Conservation (phyloP, 2,888 invertebrate species). For the Endotricha flammealis region DNA sequence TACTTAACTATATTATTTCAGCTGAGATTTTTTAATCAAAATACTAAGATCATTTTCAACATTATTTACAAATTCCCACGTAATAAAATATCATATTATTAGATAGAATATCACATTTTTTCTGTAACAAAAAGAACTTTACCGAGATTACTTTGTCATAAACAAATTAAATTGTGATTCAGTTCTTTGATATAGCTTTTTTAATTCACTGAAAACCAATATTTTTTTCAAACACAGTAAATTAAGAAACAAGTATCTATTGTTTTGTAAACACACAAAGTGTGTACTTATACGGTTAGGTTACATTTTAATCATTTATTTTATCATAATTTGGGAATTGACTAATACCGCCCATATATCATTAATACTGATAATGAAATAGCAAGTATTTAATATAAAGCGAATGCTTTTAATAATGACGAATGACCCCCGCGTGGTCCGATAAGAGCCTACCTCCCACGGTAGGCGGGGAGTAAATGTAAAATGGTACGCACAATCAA, state of each 20-base stretch:
- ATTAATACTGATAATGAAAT: conserved; percentile 6
- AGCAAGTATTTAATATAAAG: conserved; percentile 4
- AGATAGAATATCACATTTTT: not conserved
- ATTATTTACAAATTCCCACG: not conserved
- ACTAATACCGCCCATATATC: not conserved
- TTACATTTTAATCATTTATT: not conserved
- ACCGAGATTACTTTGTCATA: conserved; percentile 12
- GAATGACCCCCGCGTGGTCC: conserved; percentile 29
- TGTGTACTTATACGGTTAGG: too few species aligned
- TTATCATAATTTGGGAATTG: not conserved
- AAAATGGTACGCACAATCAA: too few species aligned
- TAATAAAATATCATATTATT: not conserved
- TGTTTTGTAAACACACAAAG: too few species aligned
- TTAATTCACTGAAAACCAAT: conserved; percentile 8
- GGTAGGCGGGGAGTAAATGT: conserved; percentile 15
- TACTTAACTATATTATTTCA: too few species aligned
- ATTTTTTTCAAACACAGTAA: conserved; percentile 3
- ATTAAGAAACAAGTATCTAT: too few species aligned
- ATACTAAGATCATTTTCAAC: not conserved
- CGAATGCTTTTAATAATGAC: conserved; percentile 32
- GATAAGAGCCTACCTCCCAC: conserved; percentile 28
- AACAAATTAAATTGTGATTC: conserved; percentile 15
- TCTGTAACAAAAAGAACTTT: not conserved
- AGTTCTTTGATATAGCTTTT: conserved; percentile 6
- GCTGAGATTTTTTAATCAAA: too few species aligned